Evolutionary conservation across 2,888 invertebrate species (phyloP).

Genomic region (Phrixothrix hirtus): DNA sequence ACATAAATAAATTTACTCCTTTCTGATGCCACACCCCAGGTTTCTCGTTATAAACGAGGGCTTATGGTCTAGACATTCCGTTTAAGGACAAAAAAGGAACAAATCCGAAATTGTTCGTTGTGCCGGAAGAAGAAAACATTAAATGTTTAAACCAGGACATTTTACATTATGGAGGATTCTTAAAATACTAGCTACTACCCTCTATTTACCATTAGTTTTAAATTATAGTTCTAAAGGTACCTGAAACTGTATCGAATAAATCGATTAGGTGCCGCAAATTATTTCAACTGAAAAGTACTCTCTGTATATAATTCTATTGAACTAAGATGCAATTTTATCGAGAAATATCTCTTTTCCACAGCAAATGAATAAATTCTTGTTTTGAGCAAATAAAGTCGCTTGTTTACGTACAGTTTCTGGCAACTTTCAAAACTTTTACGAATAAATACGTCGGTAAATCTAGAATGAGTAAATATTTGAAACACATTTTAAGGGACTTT

Average conservation of each 20-base stretch:
- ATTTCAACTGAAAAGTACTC: too few relatives aligned
- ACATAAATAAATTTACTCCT: constrained; percentile 29
- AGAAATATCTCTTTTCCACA: constrained; percentile 1
- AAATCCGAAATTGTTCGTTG: constrained; percentile 10
- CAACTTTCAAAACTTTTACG: constrained; percentile 14
- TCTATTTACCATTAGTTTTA: too few relatives aligned
- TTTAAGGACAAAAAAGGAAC: constrained; percentile 15
- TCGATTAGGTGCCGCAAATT: too few relatives aligned
- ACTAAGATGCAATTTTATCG: constrained; percentile 1
- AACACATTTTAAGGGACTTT: constrained; percentile 5
- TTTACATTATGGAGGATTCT: constrained; percentile 2
- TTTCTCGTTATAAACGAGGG: constrained; percentile 22
- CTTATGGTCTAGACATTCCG: constrained; percentile 17
- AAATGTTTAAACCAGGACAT: constrained; percentile 3
- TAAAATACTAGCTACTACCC: background rate
- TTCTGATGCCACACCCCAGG: constrained; percentile 27
- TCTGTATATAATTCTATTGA: too few relatives aligned
- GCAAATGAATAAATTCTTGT: constrained; percentile 16
- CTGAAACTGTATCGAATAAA: too few relatives aligned
- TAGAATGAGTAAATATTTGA: constrained; percentile 18
- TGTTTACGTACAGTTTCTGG: constrained; percentile 17
- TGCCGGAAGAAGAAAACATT: constrained; percentile 11
- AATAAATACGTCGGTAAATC: constrained; percentile 21
- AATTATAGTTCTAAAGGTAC: too few relatives aligned
- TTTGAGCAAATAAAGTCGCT: constrained; percentile 18